Conservation (phyloP, 2,888 invertebrate species). For the Brachyptera risi region DNA sequence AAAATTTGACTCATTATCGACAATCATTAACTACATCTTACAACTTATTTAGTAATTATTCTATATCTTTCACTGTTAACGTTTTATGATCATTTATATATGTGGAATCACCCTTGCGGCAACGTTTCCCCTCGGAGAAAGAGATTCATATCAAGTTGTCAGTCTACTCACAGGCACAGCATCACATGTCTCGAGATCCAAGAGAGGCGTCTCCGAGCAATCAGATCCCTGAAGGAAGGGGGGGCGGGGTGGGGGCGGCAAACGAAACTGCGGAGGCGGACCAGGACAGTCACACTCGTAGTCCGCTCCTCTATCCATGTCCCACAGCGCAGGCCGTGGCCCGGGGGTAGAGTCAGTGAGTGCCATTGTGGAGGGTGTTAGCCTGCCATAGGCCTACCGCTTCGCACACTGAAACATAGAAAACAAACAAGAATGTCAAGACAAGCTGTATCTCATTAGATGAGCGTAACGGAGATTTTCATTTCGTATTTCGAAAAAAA, state of each 20-base stretch:
- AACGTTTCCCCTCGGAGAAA: too few species aligned
- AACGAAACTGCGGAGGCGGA: constrained; percentile 62
- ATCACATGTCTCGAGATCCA: constrained; percentile 70
- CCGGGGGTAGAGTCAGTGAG: constrained; percentile 20
- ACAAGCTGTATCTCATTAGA: too few species aligned
- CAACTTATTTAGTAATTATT: too few species aligned
- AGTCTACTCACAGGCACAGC: constrained; percentile 64
- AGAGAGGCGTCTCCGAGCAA: constrained; percentile 66
- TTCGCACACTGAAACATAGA: not conserved
- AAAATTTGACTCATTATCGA: too few species aligned
- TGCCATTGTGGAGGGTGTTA: not conserved
- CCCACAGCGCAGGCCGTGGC: constrained; percentile 52
- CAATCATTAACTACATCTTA: too few species aligned
- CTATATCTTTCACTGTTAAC: too few species aligned
- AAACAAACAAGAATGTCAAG: not conserved
- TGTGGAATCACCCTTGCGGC: too few species aligned
- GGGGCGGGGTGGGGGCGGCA: constrained; percentile 70
- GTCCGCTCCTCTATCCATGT: constrained; percentile 64
- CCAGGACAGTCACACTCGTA: constrained; percentile 72
- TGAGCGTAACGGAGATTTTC: too few species aligned
- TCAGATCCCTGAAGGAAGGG: constrained; percentile 64
- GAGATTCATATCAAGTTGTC: too few species aligned
- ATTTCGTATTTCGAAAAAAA: too few species aligned
- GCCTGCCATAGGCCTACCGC: too few species aligned
- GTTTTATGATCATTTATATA: too few species aligned